phyloP scores from a whole-genome alignment of 2,113 vertebrate genomes.

The Sprattus sprattus region DNA sequence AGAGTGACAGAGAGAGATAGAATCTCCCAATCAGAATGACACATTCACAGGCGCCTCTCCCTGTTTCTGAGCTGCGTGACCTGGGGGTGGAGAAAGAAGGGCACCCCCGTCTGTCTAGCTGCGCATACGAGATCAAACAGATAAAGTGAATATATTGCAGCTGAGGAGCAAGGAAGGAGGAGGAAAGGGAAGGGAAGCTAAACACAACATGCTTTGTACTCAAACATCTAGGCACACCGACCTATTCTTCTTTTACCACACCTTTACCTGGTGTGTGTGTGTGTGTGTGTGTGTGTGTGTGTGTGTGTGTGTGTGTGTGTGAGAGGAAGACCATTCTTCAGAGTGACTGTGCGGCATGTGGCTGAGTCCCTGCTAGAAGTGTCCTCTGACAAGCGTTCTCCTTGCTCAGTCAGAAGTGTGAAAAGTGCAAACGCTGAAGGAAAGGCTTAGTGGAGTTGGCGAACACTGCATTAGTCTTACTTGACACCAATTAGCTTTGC shows the following conservation, averaged over 20 bases:
- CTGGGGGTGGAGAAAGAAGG: no score
- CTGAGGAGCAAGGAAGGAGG: background rate
- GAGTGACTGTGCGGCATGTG: background rate
- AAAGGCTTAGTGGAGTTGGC: background rate
- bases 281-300: background rate
- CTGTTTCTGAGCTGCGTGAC: no score
- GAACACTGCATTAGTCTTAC: constrained; percentile 23
- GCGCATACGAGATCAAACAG: no score
- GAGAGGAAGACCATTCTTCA: background rate
- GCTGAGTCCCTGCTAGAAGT: background rate
- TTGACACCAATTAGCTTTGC: constrained; percentile 28
- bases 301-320: background rate
- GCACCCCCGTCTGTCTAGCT: no score
- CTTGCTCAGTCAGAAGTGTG: background rate
- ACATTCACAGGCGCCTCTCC: no score
- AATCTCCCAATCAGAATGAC: no score
- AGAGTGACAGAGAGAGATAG: background rate
- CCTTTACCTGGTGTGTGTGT: background rate
- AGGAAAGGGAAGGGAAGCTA: background rate
- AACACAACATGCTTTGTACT: no score
- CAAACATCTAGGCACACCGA: background rate
- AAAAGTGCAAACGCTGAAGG: background rate
- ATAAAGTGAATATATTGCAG: no score
- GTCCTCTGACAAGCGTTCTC: background rate
- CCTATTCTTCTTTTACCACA: background rate